Evolutionary conservation across 37 sponge, comb jelly and placozoan genomes (phyloP).

Genomic region (Haliclona indistincta): DNA sequence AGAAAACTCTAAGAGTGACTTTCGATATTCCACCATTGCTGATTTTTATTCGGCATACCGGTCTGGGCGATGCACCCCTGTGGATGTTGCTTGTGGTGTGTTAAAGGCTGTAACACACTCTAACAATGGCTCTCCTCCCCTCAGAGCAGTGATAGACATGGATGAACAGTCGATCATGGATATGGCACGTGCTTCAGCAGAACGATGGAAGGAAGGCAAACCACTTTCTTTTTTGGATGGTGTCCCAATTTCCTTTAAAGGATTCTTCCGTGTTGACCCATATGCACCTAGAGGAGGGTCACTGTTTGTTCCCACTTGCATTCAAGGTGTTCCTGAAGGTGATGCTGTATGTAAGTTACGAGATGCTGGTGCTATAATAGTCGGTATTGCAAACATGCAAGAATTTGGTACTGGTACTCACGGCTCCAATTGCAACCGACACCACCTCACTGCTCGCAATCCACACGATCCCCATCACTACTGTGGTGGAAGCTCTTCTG

Average conservation of each 20-base stretch:
- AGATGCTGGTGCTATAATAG: constrained; percentile 67
- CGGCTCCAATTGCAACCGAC: constrained; percentile 56
- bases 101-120: constrained; percentile 30
- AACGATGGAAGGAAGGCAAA: constrained; percentile 43
- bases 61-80: constrained; percentile 7
- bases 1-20: not conserved
- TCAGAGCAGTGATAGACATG: constrained; percentile 37
- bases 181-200: constrained; percentile 53
- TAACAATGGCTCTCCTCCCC: constrained; percentile 12
- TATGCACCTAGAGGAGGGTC: constrained; percentile 13
- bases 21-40: not conserved
- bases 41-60: constrained; percentile 14
- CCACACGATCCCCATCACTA: constrained; percentile 67
- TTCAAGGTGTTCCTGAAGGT: constrained; percentile 27
- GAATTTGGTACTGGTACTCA: constrained; percentile 70
- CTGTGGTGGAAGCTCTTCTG: constrained; percentile 81
- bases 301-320: constrained; percentile 3
- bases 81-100: constrained; percentile 17
- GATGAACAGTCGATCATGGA: constrained; percentile 39
- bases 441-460: constrained; percentile 60
- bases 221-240: constrained; percentile 73
- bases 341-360: constrained; percentile 31
- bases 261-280: constrained; percentile 39
- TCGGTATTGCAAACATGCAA: constrained; percentile 82
- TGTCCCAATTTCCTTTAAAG: constrained; percentile 66